These are phyloP conservation scores for Dallia pectoralis DNA, from an alignment of 2,797 vertebrate species.

Conservation along the genomic window DNA sequence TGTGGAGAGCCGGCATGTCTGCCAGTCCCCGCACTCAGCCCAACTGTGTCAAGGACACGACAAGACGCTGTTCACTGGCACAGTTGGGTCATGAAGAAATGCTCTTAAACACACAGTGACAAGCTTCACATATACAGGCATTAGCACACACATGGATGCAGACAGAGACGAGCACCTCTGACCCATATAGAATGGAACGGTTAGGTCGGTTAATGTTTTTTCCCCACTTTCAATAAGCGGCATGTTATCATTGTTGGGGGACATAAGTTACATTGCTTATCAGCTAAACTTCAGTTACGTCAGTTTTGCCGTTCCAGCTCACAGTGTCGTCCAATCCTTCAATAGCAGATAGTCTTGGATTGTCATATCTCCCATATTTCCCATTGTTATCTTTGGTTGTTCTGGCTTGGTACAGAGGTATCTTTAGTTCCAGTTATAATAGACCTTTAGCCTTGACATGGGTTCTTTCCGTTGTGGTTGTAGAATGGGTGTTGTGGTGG, in stretches of 20 bases:
- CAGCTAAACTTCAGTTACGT: not conserved
- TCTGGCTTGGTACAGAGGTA: not conserved
- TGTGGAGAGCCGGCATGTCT: not conserved
- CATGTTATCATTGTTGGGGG: not conserved
- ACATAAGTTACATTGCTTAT: not conserved
- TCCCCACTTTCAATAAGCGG: conserved; percentile 1
- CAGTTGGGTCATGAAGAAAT: too few relatives aligned
- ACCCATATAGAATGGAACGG: conserved; percentile 20
- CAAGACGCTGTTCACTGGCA: too few relatives aligned
- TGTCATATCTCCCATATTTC: not conserved
- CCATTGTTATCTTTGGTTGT: not conserved
- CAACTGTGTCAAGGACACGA: conserved; percentile 71
- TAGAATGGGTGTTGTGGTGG: not conserved
- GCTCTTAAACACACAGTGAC: conserved; percentile 17
- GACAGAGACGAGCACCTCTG: conserved; percentile 26
- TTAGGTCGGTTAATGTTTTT: not conserved
- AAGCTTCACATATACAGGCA: conserved; percentile 10
- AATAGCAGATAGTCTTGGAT: not conserved
- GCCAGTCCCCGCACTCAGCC: not conserved
- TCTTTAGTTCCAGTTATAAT: not conserved
- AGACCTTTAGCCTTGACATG: not conserved
- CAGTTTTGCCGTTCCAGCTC: not conserved
- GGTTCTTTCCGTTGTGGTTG: not conserved
- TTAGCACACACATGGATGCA: too few relatives aligned
- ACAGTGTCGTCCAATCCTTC: not conserved